phyloP scores from a whole-genome alignment of 2,888 invertebrate species.

The Chrysomela aeneicollis region DNA sequence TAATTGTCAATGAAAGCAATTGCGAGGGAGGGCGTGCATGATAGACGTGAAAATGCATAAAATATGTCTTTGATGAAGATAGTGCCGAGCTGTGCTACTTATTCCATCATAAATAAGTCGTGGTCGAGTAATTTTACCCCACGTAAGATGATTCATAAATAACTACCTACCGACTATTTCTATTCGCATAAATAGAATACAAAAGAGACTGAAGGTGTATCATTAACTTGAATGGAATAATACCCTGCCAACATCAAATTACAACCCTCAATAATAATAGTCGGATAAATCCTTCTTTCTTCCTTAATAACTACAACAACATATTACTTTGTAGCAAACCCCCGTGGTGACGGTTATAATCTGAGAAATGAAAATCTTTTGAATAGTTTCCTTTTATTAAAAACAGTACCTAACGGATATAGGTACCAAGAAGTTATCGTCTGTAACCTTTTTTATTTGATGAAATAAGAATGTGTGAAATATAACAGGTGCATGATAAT shows the following conservation, averaged over 20 bases:
- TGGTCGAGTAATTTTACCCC: constrained; percentile 17
- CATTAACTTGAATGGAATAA: constrained; percentile 15
- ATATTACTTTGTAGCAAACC: constrained; percentile 12
- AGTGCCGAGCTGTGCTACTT: not conserved
- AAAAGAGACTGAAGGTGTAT: constrained; percentile 2
- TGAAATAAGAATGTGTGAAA: too few relatives aligned
- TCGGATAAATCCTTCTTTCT: not conserved
- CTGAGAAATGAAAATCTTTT: constrained; percentile 13
- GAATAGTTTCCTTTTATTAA: constrained; percentile 21
- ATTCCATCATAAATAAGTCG: not conserved
- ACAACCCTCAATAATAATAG: not conserved
- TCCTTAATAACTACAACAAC: constrained; percentile 9
- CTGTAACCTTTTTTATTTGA: too few relatives aligned
- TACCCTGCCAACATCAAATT: constrained; percentile 15
- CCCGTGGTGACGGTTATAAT: constrained; percentile 23
- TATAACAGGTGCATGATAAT: too few relatives aligned
- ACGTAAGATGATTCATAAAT: constrained; percentile 23
- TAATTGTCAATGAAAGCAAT: too few relatives aligned
- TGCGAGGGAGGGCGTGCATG: too few relatives aligned
- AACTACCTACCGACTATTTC: not conserved
- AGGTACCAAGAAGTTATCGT: too few relatives aligned
- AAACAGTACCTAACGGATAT: not conserved
- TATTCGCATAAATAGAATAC: not conserved
- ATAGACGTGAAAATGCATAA: not conserved
- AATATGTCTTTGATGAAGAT: not conserved